Evolutionary conservation across 2,888 invertebrate genomes (phyloP).

Genomic region (Oligia strigilis): DNA sequence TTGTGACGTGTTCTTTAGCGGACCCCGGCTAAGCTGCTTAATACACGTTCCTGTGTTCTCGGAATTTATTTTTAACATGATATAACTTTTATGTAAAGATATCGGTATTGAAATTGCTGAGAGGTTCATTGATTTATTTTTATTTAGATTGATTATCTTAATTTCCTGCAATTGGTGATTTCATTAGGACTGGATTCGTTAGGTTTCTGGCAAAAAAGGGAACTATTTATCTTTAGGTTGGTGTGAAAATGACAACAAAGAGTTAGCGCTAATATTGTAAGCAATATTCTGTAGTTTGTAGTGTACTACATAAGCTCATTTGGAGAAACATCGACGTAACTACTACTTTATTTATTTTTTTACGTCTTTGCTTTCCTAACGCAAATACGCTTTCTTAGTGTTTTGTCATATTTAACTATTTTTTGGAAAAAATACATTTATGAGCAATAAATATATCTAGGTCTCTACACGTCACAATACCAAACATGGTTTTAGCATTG

Average conservation of each 20-base stretch:
- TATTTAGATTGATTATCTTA: not conserved
- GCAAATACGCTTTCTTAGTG: no score
- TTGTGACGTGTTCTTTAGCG: conserved; percentile 72
- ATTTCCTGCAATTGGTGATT: not conserved
- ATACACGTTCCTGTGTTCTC: conserved; percentile 35
- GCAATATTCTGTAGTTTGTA: not conserved
- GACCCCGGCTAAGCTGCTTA: conserved; percentile 65
- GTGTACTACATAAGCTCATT: no score
- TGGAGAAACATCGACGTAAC: no score
- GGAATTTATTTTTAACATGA: conserved; percentile 42
- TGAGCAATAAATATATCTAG: not conserved
- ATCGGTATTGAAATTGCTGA: not conserved
- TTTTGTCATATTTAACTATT: no score
- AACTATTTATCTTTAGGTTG: not conserved
- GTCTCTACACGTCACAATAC: not conserved
- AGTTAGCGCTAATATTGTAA: not conserved
- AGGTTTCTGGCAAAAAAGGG: no score
- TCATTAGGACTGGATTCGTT: not conserved
- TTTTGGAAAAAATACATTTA: no score
- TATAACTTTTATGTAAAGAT: conserved; percentile 21
- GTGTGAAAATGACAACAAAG: not conserved
- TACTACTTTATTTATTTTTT: no score
- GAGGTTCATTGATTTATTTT: not conserved
- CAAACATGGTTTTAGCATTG: not conserved
- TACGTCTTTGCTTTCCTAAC: no score